Conservation (phyloP, 2,888 invertebrate genomes). For the Lasioglossum malachurum region DNA sequence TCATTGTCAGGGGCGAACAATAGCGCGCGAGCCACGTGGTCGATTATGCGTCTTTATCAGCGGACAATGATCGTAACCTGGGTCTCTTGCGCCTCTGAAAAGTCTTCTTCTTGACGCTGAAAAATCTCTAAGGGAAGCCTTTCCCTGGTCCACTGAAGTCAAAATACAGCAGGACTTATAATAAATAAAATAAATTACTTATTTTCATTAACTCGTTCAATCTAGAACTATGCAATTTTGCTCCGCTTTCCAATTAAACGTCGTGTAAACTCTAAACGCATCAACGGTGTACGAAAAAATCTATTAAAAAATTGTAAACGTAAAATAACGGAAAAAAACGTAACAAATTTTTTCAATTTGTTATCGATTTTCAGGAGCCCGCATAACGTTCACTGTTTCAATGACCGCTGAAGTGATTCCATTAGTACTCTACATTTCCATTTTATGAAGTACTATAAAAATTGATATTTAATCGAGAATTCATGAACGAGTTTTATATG, state of each 20-base stretch:
- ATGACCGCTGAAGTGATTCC: background rate
- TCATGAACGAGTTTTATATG: background rate
- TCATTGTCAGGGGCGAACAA: background rate
- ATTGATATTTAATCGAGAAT: background rate
- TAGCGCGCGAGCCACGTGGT: background rate
- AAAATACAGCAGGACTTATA: no score
- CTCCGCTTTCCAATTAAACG: background rate
- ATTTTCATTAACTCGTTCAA: background rate
- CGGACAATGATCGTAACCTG: background rate
- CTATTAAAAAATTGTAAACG: background rate
- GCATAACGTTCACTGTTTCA: no score
- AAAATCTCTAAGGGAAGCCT: background rate
- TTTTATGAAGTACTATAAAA: background rate
- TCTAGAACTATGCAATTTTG: background rate
- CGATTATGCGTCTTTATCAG: background rate
- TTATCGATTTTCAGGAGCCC: background rate
- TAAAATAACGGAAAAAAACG: background rate
- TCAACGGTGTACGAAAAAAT: background rate
- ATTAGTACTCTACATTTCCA: background rate
- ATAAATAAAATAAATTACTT: no score
- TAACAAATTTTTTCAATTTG: background rate
- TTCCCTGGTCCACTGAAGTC: background rate
- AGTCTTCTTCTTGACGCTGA: background rate
- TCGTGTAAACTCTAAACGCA: no score
- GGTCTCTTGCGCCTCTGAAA: no score